Evolutionary conservation across 1,140 invertebrate species (phyloP).

Genomic region (Spodoptera litura): DNA sequence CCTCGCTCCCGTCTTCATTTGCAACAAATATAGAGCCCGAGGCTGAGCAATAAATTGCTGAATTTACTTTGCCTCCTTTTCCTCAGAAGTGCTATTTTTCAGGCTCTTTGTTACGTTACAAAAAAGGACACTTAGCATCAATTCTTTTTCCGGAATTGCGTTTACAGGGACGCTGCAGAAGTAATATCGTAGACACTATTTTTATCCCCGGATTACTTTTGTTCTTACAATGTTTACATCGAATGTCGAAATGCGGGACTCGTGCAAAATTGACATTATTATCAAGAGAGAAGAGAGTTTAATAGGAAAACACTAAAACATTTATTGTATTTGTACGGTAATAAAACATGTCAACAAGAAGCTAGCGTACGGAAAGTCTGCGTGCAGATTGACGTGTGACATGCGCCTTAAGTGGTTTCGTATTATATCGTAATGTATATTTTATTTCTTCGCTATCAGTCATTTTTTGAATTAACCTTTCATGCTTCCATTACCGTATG

Average conservation of each 20-base stretch:
- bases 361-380: conserved; percentile 29
- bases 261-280: neutral
- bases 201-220: conserved; percentile 19
- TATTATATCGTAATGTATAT: conserved; percentile 39
- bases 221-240: neutral
- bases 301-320: no score
- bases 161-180: conserved; percentile 32
- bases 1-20: conserved; percentile 81
- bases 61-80: conserved; percentile 78
- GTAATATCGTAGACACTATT: conserved; percentile 25
- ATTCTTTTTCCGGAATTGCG: conserved; percentile 47
- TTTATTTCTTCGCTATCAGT: conserved; percentile 40
- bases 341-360: conserved; percentile 35
- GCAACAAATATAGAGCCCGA: conserved; percentile 79
- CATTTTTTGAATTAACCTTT: conserved; percentile 28
- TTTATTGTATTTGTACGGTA: neutral
- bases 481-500: neutral
- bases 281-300: no score
- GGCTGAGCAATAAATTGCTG: conserved; percentile 80
- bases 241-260: neutral
- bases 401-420: conserved; percentile 44
- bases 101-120: conserved; percentile 73
- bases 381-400: conserved; percentile 40
- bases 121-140: conserved; percentile 64
- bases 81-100: conserved; percentile 77